These are phyloP conservation scores for Corbicula japonica DNA, from an alignment of 2,888 invertebrate species.

Conservation along the genomic window DNA sequence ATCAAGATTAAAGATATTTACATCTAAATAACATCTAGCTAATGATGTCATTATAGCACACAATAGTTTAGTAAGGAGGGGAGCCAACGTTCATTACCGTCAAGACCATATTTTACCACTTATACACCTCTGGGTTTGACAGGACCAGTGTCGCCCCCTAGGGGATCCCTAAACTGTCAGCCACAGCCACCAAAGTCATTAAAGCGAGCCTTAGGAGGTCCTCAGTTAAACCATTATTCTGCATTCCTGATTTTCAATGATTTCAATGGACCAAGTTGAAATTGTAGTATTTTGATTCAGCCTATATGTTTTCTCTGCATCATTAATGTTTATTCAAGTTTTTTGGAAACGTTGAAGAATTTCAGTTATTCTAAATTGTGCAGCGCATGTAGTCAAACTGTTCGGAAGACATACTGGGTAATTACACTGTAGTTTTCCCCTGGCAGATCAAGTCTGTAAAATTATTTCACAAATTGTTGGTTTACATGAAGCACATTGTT, in stretches of 20 bases:
- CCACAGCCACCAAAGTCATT: conserved; percentile 61
- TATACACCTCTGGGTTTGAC: conserved; percentile 50
- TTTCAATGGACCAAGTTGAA: no score
- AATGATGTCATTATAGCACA: conserved; percentile 46
- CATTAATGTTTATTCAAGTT: conserved; percentile 17
- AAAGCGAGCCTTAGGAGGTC: conserved; percentile 59
- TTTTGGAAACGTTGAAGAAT: conserved; percentile 20
- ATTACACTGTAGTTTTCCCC: conserved; percentile 29
- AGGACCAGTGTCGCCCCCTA: conserved; percentile 44
- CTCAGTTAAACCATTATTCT: conserved; percentile 15
- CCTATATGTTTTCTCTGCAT: conserved; percentile 4
- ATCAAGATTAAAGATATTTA: no score
- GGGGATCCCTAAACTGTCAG: conserved; percentile 64
- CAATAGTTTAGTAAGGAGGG: conserved; percentile 24
- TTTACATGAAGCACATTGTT: no score
- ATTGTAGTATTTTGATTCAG: no score
- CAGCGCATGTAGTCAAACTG: conserved; percentile 23
- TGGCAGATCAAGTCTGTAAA: no score
- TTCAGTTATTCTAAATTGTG: conserved; percentile 30
- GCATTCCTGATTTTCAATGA: conserved; percentile 32
- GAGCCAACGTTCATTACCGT: conserved; percentile 39
- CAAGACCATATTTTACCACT: conserved; percentile 46
- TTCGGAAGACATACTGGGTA: conserved; percentile 29
- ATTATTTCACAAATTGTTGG: no score
- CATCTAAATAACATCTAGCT: conserved; percentile 19